Percentiles rank a stretch among this genome's conserved stretches.
Evolutionary conservation across 1,140 invertebrate genomes (phyloP).

Genomic region (Limonius californicus): DNA sequence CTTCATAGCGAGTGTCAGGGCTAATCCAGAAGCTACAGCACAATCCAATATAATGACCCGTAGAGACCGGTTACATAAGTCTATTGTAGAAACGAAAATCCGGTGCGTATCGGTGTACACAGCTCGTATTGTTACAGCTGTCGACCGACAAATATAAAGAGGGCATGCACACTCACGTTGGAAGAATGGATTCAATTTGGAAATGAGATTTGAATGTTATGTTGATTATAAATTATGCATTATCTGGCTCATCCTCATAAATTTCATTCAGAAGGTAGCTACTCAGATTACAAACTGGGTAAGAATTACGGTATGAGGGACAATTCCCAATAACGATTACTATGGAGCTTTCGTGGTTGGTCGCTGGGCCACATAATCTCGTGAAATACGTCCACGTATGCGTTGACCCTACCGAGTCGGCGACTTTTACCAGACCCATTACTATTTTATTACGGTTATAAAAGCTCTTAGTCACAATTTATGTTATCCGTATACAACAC

Average conservation of each 20-base stretch:
- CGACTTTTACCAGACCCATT: conserved; percentile 33
- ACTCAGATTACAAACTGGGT: conserved; percentile 6
- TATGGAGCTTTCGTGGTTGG: conserved; percentile 9
- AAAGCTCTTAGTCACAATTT: conserved; percentile 41
- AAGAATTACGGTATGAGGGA: neutral
- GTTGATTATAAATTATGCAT: conserved; percentile 10
- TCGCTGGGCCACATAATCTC: conserved; percentile 5
- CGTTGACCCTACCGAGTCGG: conserved; percentile 29
- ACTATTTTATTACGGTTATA: conserved; percentile 41
- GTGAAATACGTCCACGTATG: conserved; percentile 18
- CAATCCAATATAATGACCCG: conserved; percentile 36
- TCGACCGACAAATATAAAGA: conserved; percentile 4
- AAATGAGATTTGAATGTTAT: conserved; percentile 10
- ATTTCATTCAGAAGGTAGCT: neutral
- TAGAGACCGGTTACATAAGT: conserved; percentile 31
- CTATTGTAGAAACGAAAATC: conserved; percentile 18
- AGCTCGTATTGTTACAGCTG: conserved; percentile 31
- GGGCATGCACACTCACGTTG: conserved; percentile 7
- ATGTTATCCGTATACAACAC: conserved; percentile 37
- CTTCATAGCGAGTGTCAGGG: conserved; percentile 33
- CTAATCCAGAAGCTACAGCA: conserved; percentile 33
- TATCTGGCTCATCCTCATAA: conserved; percentile 4
- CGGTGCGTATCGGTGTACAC: neutral
- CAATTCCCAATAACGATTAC: conserved; percentile 15
- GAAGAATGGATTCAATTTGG: conserved; percentile 12